These are phyloP conservation scores for Danio kyathit DNA, from an alignment of 2,797 vertebrate species.

Conservation along the genomic window DNA sequence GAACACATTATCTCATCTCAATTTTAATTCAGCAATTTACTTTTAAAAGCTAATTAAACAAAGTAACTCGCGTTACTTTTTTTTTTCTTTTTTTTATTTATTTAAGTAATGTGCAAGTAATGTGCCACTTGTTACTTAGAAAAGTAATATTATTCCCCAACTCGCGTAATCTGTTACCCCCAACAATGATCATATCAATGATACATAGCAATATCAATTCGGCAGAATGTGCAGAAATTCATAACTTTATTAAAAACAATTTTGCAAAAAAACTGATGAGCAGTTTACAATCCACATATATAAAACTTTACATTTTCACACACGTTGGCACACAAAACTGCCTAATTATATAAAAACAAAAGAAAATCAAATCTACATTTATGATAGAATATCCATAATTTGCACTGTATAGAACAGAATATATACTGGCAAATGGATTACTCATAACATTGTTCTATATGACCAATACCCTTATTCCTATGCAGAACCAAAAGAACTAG, in stretches of 20 bases:
- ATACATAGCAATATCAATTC: too few relatives aligned
- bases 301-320: conserved; percentile 24
- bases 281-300: conserved; percentile 46
- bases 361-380: background rate
- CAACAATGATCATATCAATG: too few relatives aligned
- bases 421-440: conserved; percentile 26
- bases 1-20: too few relatives aligned
- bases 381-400: background rate
- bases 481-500: conserved; percentile 5
- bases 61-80: too few relatives aligned
- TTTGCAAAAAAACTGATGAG: conserved; percentile 37
- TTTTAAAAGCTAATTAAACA: too few relatives aligned
- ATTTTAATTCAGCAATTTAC: too few relatives aligned
- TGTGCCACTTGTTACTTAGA: too few relatives aligned
- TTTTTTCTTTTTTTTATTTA: too few relatives aligned
- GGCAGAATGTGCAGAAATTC: conserved; percentile 13
- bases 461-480: conserved; percentile 7
- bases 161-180: too few relatives aligned
- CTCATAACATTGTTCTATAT: background rate
- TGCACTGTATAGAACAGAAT: conserved; percentile 3
- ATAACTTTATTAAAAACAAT: conserved; percentile 62
- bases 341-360: background rate
- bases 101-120: too few relatives aligned
- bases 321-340: conserved; percentile 24
- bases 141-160: too few relatives aligned